These are phyloP conservation scores for Aeoliscus strigatus DNA, from an alignment of 2,797 vertebrate species.

Conservation along the genomic window DNA sequence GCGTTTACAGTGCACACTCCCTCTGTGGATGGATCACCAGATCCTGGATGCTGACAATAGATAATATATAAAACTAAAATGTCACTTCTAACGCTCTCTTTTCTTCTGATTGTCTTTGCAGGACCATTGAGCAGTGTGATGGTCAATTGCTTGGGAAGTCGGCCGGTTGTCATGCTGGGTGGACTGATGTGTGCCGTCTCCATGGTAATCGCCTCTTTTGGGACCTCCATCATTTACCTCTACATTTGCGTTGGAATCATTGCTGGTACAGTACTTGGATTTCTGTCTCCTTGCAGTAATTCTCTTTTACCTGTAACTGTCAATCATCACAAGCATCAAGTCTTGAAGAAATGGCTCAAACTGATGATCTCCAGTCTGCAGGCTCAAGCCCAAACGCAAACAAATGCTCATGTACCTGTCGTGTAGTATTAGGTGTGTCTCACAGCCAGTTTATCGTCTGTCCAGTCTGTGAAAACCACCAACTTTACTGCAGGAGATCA, in stretches of 20 bases:
- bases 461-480: no score
- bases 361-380: no score
- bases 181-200: conserved; percentile 76
- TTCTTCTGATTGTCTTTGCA: conserved; percentile 38
- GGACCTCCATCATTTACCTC: conserved; percentile 77
- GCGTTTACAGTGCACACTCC: not conserved
- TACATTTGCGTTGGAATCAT: conserved; percentile 80
- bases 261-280: conserved; percentile 71
- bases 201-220: conserved; percentile 78
- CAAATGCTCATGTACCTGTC: not conserved
- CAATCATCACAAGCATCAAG: no score
- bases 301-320: not conserved
- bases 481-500: no score
- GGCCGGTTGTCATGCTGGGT: conserved; percentile 77
- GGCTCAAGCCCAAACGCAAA: not conserved
- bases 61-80: no score
- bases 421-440: not conserved
- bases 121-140: conserved; percentile 80
- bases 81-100: not conserved
- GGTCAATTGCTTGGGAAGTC: conserved; percentile 78
- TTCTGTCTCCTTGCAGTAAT: not conserved
- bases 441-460: no score
- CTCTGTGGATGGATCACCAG: conserved; percentile 1
- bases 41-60: not conserved
- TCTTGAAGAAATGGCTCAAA: no score